phyloP scores from a whole-genome alignment of 2,113 vertebrate genomes.

The Sterna hirundo region DNA sequence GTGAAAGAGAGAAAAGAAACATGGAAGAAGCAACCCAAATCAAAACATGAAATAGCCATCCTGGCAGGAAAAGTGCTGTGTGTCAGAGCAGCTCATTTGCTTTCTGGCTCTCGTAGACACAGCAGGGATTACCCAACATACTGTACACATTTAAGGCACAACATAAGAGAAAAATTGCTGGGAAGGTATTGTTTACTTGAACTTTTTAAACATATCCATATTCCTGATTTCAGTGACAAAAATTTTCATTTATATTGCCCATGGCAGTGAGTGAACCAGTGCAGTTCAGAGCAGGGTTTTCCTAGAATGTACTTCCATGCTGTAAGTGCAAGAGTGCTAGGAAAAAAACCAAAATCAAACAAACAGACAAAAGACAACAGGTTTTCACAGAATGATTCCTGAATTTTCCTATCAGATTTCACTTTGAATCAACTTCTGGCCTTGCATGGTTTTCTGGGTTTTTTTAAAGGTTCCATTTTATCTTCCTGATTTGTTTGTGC shows the following conservation, averaged over 20 bases:
- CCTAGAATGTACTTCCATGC: neutral
- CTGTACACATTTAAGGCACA: neutral
- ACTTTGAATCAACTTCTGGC: neutral
- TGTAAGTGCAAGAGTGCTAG: neutral
- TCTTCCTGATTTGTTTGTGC: neutral
- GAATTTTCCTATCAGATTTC: neutral
- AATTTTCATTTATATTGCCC: neutral
- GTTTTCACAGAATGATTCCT: neutral
- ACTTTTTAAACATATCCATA: neutral
- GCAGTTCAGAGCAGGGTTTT: neutral
- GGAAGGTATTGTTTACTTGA: neutral
- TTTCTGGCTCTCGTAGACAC: neutral
- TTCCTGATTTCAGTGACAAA: neutral
- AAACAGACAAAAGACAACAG: neutral
- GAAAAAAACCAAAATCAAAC: neutral
- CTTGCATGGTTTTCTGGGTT: neutral
- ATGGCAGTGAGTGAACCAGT: neutral
- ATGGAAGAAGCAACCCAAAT: neutral
- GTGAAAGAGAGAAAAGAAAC: constrained; percentile 31
- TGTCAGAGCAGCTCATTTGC: neutral
- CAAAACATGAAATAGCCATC: neutral
- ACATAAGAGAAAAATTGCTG: neutral
- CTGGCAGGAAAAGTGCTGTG: neutral
- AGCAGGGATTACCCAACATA: neutral
- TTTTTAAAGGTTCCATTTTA: neutral